Evolutionary conservation across 2,888 invertebrate species (phyloP).

Genomic region (Baronia brevicornis): DNA sequence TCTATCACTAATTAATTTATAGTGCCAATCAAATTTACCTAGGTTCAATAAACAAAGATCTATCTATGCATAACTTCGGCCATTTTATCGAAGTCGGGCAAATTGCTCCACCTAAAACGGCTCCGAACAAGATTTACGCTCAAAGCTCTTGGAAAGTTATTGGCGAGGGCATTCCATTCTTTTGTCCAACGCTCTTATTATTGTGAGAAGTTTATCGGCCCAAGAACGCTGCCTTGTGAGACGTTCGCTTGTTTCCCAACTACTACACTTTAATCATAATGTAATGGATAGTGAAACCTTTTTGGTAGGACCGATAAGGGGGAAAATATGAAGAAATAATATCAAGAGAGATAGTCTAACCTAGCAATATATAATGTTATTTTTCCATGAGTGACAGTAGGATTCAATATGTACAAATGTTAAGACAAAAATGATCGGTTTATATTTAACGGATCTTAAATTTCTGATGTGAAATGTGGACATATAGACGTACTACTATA

Average conservation of each 20-base stretch:
- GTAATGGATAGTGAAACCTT: conserved; percentile 11
- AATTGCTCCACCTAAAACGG: conserved; percentile 19
- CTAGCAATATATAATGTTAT: no score
- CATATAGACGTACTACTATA: no score
- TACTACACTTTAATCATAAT: conserved; percentile 15
- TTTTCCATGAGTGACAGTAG: no score
- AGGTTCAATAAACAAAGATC: conserved; percentile 20
- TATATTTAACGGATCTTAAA: no score
- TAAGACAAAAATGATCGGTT: no score
- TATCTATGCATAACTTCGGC: conserved; percentile 14
- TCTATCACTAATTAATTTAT: conserved; percentile 1
- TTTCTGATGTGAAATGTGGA: no score
- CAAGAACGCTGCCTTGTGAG: conserved; percentile 22
- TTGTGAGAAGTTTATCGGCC: conserved; percentile 25
- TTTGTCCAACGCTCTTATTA: conserved; percentile 29
- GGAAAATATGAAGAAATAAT: no score
- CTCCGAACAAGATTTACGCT: conserved; percentile 19
- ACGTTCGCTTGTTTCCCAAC: conserved; percentile 16
- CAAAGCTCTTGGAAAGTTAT: conserved; percentile 18
- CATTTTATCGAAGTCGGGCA: conserved; percentile 17
- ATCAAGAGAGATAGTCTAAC: no score
- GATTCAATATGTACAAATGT: no score
- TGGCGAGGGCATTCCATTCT: conserved; percentile 18
- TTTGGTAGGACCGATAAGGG: conserved; percentile 6
- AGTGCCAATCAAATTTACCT: conserved; percentile 18